Percentiles rank a stretch among this genome's conserved stretches.
phyloP scores from a whole-genome alignment of 2,888 invertebrate species.

The Idaea biselata region DNA sequence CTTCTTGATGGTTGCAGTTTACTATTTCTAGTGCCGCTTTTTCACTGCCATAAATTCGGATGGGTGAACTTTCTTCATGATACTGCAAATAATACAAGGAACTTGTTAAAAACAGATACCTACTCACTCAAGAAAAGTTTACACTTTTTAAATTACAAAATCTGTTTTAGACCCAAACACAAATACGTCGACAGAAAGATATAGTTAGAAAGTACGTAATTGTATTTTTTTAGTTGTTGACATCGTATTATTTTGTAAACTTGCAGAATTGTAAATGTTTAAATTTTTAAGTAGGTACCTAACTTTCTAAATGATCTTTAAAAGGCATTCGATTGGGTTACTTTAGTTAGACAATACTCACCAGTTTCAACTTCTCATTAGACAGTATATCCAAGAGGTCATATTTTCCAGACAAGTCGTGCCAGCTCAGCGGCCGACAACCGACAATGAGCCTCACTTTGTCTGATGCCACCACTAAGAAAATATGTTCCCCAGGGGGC shows the following conservation, averaged over 20 bases:
- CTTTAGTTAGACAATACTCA: slow-evolving; percentile 52
- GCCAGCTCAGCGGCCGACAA: slow-evolving; percentile 83
- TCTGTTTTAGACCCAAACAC: too few relatives aligned
- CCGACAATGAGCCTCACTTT: slow-evolving; percentile 84
- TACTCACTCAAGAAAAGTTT: too few relatives aligned
- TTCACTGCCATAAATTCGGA: slow-evolving; percentile 77
- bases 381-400: slow-evolving; percentile 80
- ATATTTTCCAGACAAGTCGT: slow-evolving; percentile 80
- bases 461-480: slow-evolving; percentile 81
- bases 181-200: too few relatives aligned
- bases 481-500: slow-evolving; percentile 73
- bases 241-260: too few relatives aligned
- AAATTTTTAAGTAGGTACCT: neutral
- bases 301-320: neutral
- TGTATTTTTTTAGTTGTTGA: too few relatives aligned
- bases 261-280: too few relatives aligned
- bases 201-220: too few relatives aligned
- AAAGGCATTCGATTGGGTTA: neutral
- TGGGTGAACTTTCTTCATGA: slow-evolving; percentile 80
- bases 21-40: slow-evolving; percentile 73
- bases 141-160: too few relatives aligned
- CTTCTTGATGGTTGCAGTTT: slow-evolving; percentile 61
- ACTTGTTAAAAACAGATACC: too few relatives aligned
- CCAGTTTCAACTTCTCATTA: slow-evolving; percentile 77
- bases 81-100: slow-evolving; percentile 57